A percentile compares a stretch with the other conserved stretches of the same genome.
Conservation (phyloP, 2,888 invertebrate genomes). For the Drosophila recens region DNA sequence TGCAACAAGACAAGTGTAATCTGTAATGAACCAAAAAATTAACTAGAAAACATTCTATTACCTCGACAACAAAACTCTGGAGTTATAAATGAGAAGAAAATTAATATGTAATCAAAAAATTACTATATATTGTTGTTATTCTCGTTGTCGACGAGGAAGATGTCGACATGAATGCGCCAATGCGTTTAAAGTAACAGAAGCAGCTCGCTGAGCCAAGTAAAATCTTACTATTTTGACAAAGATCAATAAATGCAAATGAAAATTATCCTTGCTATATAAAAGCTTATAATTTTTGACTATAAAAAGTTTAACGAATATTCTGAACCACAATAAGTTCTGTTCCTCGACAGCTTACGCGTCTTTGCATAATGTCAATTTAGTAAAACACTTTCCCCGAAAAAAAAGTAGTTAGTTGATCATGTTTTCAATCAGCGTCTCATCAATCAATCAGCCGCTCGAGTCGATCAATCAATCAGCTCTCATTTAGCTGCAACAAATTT, state of each 20-base stretch:
- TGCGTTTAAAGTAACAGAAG: too few relatives aligned
- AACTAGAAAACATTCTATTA: too few relatives aligned
- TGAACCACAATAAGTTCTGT: neutral
- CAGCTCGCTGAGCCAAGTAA: too few relatives aligned
- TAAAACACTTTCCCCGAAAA: constrained; percentile 3
- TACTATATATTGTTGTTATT: too few relatives aligned
- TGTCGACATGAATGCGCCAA: too few relatives aligned
- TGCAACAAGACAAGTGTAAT: constrained; percentile 19
- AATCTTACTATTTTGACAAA: too few relatives aligned
- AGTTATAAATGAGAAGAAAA: too few relatives aligned
- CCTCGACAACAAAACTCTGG: too few relatives aligned
- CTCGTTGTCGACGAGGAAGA: too few relatives aligned
- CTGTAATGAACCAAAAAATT: neutral
- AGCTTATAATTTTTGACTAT: neutral
- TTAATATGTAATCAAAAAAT: too few relatives aligned
- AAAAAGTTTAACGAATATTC: neutral
- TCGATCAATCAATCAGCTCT: constrained; percentile 72
- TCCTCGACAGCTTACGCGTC: neutral
- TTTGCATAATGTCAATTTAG: constrained; percentile 41
- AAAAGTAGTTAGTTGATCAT: constrained; percentile 35
- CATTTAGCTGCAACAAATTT: constrained; percentile 57
- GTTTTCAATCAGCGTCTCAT: constrained; percentile 32
- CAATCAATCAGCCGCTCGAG: constrained; percentile 39
- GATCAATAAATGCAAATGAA: too few relatives aligned
- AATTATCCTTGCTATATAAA: too few relatives aligned